Conservation (phyloP, 2,888 invertebrate species). For the Cryptophagus acutangulus region DNA sequence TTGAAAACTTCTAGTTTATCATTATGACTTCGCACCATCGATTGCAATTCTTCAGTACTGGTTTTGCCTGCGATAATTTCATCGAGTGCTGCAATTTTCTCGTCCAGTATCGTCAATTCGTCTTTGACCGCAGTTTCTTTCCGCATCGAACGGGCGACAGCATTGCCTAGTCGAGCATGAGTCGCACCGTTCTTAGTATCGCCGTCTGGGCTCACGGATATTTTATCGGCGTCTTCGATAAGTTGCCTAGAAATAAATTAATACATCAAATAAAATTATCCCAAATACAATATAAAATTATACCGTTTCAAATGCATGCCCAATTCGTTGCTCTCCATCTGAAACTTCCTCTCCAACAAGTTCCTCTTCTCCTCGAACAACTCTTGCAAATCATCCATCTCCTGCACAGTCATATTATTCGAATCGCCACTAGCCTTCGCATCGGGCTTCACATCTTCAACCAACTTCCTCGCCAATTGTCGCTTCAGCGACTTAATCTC, state of each 20-base stretch:
- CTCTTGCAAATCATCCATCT: not conserved
- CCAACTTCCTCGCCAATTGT: constrained; percentile 7
- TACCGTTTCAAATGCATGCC: constrained; percentile 29
- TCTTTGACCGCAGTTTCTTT: constrained; percentile 28
- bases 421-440: not conserved
- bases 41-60: no score
- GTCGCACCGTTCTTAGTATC: constrained; percentile 34
- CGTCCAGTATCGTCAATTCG: constrained; percentile 29
- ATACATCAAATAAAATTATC: constrained; percentile 4
- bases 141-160: constrained; percentile 33
- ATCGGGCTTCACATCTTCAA: not conserved
- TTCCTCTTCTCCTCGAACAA: constrained; percentile 24
- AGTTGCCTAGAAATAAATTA: constrained; percentile 28
- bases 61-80: no score
- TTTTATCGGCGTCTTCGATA: constrained; percentile 37
- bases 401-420: not conserved
- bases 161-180: constrained; percentile 32
- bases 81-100: no score
- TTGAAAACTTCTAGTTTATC: no score
- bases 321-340: constrained; percentile 26
- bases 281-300: constrained; percentile 3
- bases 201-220: no score
- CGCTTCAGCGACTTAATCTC: constrained; percentile 1
- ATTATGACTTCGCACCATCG: no score
- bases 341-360: constrained; percentile 25